Evolutionary conservation across 1,140 invertebrate genomes (phyloP).

Genomic region (Danaus plexippus): DNA sequence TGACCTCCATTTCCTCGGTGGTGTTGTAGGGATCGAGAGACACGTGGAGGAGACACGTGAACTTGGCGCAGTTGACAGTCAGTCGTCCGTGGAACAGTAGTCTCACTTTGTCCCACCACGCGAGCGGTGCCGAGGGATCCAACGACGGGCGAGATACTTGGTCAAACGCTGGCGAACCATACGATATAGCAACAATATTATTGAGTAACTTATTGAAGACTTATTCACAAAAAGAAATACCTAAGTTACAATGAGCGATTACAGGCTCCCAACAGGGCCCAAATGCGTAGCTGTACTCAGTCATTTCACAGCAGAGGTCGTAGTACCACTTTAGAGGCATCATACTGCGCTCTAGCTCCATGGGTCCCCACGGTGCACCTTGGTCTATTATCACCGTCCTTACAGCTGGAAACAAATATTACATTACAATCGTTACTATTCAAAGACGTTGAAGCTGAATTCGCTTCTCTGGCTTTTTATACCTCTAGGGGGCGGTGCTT

Average conservation of each 20-base stretch:
- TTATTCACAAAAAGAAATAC: slow-evolving; percentile 63
- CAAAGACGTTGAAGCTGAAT: neutral
- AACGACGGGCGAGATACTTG: slow-evolving; percentile 88
- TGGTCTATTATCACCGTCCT: slow-evolving; percentile 81
- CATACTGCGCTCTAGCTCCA: slow-evolving; percentile 88
- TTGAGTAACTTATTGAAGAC: neutral
- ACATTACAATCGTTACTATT: neutral
- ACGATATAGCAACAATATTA: neutral
- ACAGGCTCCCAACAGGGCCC: slow-evolving; percentile 99
- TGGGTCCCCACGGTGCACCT: slow-evolving; percentile 82
- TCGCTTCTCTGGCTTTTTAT: slow-evolving; percentile 9
- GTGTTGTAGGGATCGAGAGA: slow-evolving; percentile 98
- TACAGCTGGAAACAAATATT: slow-evolving; percentile 70
- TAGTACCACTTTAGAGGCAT: slow-evolving; percentile 97
- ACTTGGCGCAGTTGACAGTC: slow-evolving; percentile 87
- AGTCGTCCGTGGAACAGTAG: slow-evolving; percentile 93
- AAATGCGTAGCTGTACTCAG: slow-evolving; percentile 92
- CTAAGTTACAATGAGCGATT: slow-evolving; percentile 94
- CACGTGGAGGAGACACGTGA: slow-evolving; percentile 92
- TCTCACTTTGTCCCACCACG: slow-evolving; percentile 98
- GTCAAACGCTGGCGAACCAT: slow-evolving; percentile 76
- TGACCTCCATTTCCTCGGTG: slow-evolving; percentile 98
- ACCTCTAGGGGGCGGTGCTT: slow-evolving; percentile 84
- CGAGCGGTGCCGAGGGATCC: slow-evolving; percentile 93
- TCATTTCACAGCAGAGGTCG: slow-evolving; percentile 95